A percentile compares a stretch with the other conserved stretches of the same genome.
Conservation (phyloP, 2,888 invertebrate genomes). For the Andrena haemorrhoa region DNA sequence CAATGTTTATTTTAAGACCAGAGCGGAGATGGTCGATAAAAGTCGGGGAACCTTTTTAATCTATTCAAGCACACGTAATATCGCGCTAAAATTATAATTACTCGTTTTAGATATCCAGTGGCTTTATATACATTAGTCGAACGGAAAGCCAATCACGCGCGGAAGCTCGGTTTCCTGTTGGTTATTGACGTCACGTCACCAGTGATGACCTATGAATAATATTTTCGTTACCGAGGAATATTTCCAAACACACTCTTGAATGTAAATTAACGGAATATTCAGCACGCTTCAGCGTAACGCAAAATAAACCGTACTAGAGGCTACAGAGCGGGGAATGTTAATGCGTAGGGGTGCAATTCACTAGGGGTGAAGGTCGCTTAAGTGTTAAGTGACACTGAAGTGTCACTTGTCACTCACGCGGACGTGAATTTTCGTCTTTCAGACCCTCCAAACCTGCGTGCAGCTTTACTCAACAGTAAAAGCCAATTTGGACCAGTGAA, state of each 20-base stretch:
- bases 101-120: too few relatives aligned
- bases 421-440: neutral
- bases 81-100: too few relatives aligned
- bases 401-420: conserved; percentile 26
- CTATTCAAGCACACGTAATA: too few relatives aligned
- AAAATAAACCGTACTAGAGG: neutral
- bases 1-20: too few relatives aligned
- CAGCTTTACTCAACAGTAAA: neutral
- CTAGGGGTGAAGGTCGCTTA: conserved; percentile 30
- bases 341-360: conserved; percentile 20
- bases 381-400: conserved; percentile 13
- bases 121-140: too few relatives aligned
- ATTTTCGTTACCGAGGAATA: neutral
- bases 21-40: too few relatives aligned
- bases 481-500: neutral
- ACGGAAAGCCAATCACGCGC: too few relatives aligned
- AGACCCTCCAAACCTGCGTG: neutral
- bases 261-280: neutral
- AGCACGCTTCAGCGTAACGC: neutral
- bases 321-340: neutral
- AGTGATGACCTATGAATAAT: too few relatives aligned
- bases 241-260: neutral
- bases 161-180: too few relatives aligned
- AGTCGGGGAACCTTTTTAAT: too few relatives aligned
- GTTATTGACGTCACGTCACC: too few relatives aligned